Evolutionary conservation across 2,888 invertebrate genomes (phyloP), one percentile per base, ranked within the genome.

Genomic region (Leptopilina myrica): DNA sequence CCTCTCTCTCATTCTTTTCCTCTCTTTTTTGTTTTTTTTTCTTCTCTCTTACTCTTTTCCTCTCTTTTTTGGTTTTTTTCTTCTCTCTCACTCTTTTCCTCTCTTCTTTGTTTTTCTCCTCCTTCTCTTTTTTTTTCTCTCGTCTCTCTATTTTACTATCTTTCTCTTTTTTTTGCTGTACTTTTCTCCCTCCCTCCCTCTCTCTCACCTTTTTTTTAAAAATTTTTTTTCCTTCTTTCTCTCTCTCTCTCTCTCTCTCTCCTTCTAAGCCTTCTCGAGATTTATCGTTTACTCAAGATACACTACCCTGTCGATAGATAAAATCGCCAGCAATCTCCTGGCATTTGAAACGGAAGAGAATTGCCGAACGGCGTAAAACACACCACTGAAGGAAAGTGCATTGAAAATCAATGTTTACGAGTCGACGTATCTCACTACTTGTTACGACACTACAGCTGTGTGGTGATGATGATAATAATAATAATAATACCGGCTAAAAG

Each of bases 351-450:
- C 67, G 67, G 67, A 26, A 73, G 73, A 73, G 33, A 73, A 73
- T 73, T 53, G 53, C 33, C 56, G 14, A 73, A 73, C 33, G 53
- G 53, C 14, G 56, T 73, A 73, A 73, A 73, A 73, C 33, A 56
- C 26, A 56, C 26, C 56, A n/a, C 53, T 53, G 33, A 26, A 73
- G 53, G 33, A 73, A 73, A 73, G 73, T 73, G 56, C n/a, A 73
- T 56, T 73, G 33, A 73, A 73, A 73, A 73, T 53, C 53, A 73
- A 73, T 73, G 73, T 73, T 73, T 73, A 73, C 53, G 73, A 73
- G 73, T 53, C 53, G 56, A 73, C 73, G 73, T 73, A 56, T 56
- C 53, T 69, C 49, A 20, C 14, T 20, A 69, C 67, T 46, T 69
- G 49, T 69, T 69, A 69, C 67, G 20, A 69, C 67, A 49, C 67